Evolutionary conservation across 1,140 invertebrate genomes (phyloP), one percentile per base, ranked within the genome.

Genomic region (Drosophila pachea): DNA sequence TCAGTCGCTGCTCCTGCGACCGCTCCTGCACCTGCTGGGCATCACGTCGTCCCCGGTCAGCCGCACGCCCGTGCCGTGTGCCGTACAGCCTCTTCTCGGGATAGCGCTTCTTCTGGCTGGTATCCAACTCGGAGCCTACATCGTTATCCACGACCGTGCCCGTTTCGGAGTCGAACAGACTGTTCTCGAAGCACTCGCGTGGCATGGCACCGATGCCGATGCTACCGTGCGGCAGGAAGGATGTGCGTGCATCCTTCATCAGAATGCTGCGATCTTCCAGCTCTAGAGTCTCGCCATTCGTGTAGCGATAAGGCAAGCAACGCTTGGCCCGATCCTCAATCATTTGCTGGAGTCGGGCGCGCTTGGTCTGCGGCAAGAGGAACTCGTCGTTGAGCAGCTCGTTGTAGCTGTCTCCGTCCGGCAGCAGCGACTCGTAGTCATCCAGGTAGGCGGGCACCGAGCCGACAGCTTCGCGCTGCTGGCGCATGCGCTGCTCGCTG

Each of bases 191-290:
- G 40, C 87, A 89, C 31, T 88, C 86, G 0, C 77, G 72, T 0
- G 87, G 83, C 43, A 88, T 65, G 2, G 68, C 42, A 2, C 65
- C 67, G 0, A 64, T 67, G 5, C 68, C 65, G 7, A 35, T 14
- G 12, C 22, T 22, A 3, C 86, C 86, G 45, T 71, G 63, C 0
- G 88, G 88, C 50, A 89, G 68, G 48, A 89, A 89, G 12, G 88
- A 89, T 5, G 88, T 89, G 7, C 88, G 82, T 11, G 88, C 81
- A 70, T 89, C 88, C 55, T 88, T 89, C 76, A 89, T 83, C 9
- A 89, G 35, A 29, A 73, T 78, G 55, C 70, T 89, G 31, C 77
- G 73, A 47, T 89, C 88, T 54, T 89, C 87, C 14, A 88, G 54
- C 54, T 89, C 88, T 22, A 79, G 12, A 0, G 66, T 71, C 54